phyloP scores from a whole-genome alignment of 2,113 vertebrate species.

The Phrynosoma platyrhinos region DNA sequence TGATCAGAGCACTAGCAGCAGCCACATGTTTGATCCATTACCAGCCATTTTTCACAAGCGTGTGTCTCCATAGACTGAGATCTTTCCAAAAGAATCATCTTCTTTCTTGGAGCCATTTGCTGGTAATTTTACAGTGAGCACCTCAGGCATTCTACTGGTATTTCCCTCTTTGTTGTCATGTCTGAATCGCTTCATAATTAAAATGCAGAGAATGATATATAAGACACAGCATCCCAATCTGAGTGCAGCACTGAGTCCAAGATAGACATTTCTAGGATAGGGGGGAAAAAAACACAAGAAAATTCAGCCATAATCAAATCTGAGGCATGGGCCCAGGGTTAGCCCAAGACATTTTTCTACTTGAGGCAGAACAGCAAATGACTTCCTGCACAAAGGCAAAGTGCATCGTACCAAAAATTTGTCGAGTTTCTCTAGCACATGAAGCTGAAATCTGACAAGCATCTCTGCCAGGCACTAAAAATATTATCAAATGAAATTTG shows the following conservation, averaged over 20 bases:
- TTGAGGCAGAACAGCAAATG: too few species aligned
- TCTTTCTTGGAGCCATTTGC: conserved; percentile 41
- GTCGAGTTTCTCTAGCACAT: too few species aligned
- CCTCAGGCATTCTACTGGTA: conserved; percentile 30
- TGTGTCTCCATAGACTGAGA: conserved; percentile 59
- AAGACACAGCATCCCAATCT: conserved; percentile 61
- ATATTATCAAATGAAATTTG: too few species aligned
- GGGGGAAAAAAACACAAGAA: background rate
- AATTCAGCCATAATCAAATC: background rate
- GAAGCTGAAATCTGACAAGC: too few species aligned
- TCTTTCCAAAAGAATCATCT: conserved; percentile 47
- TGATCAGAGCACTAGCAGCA: conserved; percentile 4
- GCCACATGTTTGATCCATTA: background rate
- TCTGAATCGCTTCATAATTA: conserved; percentile 67
- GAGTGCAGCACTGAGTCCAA: conserved; percentile 61
- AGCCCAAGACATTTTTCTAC: too few species aligned
- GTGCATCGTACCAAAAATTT: too few species aligned
- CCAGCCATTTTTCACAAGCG: conserved; percentile 45
- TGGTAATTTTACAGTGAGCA: conserved; percentile 22
- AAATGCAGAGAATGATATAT: conserved; percentile 60
- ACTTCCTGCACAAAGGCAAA: too few species aligned
- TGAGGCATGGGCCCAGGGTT: too few species aligned
- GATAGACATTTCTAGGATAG: conserved; percentile 64
- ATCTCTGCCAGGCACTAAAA: too few species aligned
- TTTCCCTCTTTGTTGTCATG: conserved; percentile 24